Percentiles rank a stretch among this genome's conserved stretches.
These are phyloP conservation scores for Numenius phaeopus DNA, from an alignment of 2,797 vertebrate genomes.

Conservation along the genomic window DNA sequence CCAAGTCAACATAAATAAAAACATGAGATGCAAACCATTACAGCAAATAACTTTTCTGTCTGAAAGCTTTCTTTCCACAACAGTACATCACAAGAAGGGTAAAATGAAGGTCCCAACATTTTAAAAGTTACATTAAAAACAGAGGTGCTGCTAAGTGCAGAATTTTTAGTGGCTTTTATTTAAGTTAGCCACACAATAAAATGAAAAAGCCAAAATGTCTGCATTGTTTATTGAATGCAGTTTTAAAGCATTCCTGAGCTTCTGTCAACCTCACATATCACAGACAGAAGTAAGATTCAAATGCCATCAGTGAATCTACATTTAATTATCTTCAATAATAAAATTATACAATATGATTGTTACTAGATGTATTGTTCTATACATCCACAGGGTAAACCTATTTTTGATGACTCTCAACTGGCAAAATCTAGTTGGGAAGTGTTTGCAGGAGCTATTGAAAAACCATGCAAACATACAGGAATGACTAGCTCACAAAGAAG, in stretches of 20 bases:
- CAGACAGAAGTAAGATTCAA: background rate
- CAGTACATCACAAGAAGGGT: background rate
- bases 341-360: background rate
- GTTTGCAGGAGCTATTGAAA: background rate
- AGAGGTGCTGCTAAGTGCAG: background rate
- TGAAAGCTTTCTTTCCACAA: background rate
- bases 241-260: background rate
- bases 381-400: background rate
- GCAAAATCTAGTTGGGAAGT: background rate
- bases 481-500: background rate
- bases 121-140: background rate
- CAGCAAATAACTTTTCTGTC: background rate
- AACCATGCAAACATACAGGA: background rate
- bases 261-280: background rate
- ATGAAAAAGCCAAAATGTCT: background rate
- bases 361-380: background rate
- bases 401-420: background rate
- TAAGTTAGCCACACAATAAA: background rate
- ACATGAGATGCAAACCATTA: background rate
- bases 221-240: background rate
- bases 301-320: background rate
- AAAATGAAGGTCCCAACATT: background rate
- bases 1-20: background rate
- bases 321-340: background rate
- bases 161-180: background rate